phyloP scores from a whole-genome alignment of 2,797 vertebrate species.

The Propithecus perrieri region DNA sequence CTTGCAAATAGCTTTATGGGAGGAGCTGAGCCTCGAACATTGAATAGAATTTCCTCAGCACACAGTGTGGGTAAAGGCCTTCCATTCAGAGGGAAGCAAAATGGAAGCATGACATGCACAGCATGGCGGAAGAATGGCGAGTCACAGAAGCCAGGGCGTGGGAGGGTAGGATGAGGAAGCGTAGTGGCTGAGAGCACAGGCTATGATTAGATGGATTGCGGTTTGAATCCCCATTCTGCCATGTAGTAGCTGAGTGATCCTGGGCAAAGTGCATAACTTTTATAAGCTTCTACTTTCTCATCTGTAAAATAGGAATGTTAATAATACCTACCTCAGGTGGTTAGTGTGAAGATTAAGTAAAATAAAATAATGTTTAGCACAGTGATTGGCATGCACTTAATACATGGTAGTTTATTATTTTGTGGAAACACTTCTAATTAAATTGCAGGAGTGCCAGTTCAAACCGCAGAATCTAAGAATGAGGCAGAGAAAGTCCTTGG shows the following conservation, averaged over 20 bases:
- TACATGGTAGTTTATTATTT: not conserved
- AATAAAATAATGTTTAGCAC: not conserved
- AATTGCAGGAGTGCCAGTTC: not conserved
- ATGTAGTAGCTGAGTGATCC: not conserved
- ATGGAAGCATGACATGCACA: not conserved
- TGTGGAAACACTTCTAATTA: not conserved
- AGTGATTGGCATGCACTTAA: not conserved
- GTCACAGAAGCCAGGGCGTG: not conserved
- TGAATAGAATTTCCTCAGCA: not conserved
- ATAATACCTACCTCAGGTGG: not conserved
- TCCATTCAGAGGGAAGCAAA: not conserved
- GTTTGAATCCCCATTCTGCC: not conserved
- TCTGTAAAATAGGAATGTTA: not conserved
- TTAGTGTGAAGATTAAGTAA: not conserved
- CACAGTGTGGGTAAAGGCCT: not conserved
- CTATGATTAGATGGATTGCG: not conserved
- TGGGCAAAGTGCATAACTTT: not conserved
- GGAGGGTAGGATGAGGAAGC: not conserved
- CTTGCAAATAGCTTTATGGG: not conserved
- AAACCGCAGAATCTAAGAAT: not conserved
- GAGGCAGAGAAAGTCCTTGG: not conserved
- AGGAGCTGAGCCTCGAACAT: not conserved
- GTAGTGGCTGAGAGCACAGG: not conserved
- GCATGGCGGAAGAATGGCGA: not conserved
- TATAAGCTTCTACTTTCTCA: slow-evolving; percentile 1